A percentile compares a stretch with the other conserved stretches of the same genome.
Evolutionary conservation across 2,797 vertebrate genomes (phyloP).

Genomic region (Muscicapa comitata): DNA sequence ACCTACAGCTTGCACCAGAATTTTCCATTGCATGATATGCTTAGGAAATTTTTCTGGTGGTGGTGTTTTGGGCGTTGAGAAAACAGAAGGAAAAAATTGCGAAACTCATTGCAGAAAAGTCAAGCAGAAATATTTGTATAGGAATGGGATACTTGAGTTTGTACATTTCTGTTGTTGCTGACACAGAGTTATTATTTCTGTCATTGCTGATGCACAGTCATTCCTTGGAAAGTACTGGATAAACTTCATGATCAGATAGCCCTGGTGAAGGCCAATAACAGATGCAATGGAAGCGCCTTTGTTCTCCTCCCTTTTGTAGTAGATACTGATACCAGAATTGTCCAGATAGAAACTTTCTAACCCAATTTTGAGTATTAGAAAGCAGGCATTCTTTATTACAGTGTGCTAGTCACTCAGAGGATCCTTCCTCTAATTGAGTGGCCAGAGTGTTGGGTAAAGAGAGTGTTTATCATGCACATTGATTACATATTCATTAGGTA

Average conservation of each 20-base stretch:
- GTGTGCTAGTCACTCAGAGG: background rate
- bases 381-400: background rate
- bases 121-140: background rate
- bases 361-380: background rate
- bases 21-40: background rate
- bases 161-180: background rate
- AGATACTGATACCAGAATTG: background rate
- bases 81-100: background rate
- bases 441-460: fast-evolving
- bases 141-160: background rate
- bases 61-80: background rate
- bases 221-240: background rate
- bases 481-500: background rate
- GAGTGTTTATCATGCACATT: background rate
- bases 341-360: background rate
- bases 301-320: background rate
- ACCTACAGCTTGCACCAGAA: background rate
- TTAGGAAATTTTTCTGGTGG: background rate
- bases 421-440: background rate
- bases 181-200: background rate
- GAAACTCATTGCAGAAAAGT: background rate
- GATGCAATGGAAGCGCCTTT: background rate
- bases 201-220: background rate
- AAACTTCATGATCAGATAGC: background rate
- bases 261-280: background rate